Evolutionary conservation across 2,113 vertebrate species (phyloP), one percentile per base, ranked within the genome.

Genomic region (Candoia aspera): DNA sequence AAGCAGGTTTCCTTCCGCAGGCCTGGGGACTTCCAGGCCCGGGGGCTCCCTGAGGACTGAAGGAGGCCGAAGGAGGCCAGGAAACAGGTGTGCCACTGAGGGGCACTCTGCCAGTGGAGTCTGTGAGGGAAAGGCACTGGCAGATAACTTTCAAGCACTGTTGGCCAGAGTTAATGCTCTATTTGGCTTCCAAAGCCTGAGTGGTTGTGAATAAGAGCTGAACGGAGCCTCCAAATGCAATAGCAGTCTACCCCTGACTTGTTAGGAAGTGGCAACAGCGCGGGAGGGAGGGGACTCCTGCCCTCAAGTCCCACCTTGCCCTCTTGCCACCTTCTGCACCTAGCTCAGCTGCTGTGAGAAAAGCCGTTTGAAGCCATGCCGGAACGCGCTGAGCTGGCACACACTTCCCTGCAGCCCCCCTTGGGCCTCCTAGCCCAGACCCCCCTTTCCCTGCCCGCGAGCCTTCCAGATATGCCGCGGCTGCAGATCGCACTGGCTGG

Each of bases 41-140:
- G 49, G 49, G 49, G 64, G 26, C 29, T 8, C 29, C 49, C 26
- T 2, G 3, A n/a, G 23, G 84, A 54, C 11, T 0, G 46, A 24
- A 24, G 10, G 37, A 0, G 11, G 37, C n/a, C 17, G n/a, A 13
- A 33, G 6, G 64, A 73, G 33, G 64, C n/a, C n/a, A 17, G 15
- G n/a, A 1, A 17, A 6, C 15, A 29, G n/a, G 6, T n/a, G n/a
- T 1, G 1, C 13, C 6, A 29, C 4, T 5, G 29, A 4, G 62
- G 62, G 62, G 11, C 3, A n/a, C 11, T 4, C 62, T n/a, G 29
- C 15, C 2, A 0, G n/a, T 10, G 15, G 2, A 0, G n/a, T 19
- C n/a, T 37, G 13, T 33, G 6, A 17, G 6, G 15, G 33, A 73
- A 37, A 2, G n/a, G 6, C n/a, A 2, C n/a, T 24, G 6, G n/a